These are phyloP conservation scores for Eublepharis macularius DNA, from an alignment of 2,113 vertebrate species.

Conservation along the genomic window DNA sequence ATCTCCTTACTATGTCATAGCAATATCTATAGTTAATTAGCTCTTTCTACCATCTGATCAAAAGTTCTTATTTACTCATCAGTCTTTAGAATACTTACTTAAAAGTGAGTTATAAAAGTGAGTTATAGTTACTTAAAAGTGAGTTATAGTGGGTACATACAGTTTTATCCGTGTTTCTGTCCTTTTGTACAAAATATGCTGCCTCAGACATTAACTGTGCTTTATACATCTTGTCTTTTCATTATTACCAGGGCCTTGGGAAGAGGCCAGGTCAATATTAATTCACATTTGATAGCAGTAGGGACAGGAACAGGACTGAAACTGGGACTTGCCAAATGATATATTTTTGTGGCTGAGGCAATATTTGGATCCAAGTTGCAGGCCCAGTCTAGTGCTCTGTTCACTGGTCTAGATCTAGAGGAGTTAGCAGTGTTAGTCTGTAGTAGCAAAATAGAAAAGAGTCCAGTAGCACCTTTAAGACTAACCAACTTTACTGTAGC, in stretches of 20 bases:
- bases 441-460: too few species aligned
- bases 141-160: too few species aligned
- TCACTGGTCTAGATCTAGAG: background rate
- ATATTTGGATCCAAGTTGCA: background rate
- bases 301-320: background rate
- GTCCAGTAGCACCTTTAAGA: too few species aligned
- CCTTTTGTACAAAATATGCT: slow-evolving; percentile 11
- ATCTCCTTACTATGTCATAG: rapidly evolving
- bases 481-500: too few species aligned
- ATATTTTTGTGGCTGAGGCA: background rate
- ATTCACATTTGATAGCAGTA: background rate
- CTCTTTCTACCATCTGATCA: background rate
- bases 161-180: background rate
- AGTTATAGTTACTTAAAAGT: too few species aligned
- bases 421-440: too few species aligned
- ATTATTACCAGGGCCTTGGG: background rate
- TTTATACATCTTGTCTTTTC: background rate
- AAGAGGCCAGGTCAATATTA: background rate
- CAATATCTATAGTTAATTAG: background rate
- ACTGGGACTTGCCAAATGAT: background rate
- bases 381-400: background rate
- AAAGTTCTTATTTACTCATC: too few species aligned
- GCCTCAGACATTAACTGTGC: background rate
- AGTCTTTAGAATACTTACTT: too few species aligned
- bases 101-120: too few species aligned